Evolutionary conservation across 2,797 vertebrate species (phyloP).

Genomic region (Rhinella marina): DNA sequence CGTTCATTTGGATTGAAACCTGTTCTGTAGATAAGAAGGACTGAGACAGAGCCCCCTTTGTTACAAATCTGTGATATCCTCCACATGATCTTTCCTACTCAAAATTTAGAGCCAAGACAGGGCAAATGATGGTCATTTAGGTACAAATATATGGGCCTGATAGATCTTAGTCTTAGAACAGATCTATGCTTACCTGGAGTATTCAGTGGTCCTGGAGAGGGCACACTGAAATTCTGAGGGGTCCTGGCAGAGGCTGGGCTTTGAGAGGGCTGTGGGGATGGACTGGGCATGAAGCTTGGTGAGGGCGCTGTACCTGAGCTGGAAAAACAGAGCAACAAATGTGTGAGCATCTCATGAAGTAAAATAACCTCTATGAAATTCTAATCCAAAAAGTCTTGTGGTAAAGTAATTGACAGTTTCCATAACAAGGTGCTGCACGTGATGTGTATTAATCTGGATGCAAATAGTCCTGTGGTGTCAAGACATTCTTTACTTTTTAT

Average conservation of each 20-base stretch:
- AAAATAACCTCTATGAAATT: too few relatives aligned
- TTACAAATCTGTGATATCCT: neutral
- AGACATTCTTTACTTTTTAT: too few relatives aligned
- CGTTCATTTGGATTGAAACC: too few relatives aligned
- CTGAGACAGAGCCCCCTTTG: neutral
- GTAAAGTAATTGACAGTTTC: neutral
- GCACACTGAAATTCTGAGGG: conserved; percentile 91
- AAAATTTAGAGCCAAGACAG: neutral
- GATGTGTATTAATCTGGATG: neutral
- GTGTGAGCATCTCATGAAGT: neutral
- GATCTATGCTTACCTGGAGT: conserved; percentile 84
- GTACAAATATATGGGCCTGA: too few relatives aligned
- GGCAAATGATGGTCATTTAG: too few relatives aligned
- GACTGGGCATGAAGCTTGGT: conserved; percentile 95
- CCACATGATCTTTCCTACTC: too few relatives aligned
- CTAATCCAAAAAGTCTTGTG: neutral
- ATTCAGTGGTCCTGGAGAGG: conserved; percentile 90
- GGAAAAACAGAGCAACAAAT: conserved; percentile 54
- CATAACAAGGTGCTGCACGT: neutral
- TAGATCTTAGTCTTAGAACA: neutral
- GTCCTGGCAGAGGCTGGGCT: conserved; percentile 90
- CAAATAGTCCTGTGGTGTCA: too few relatives aligned
- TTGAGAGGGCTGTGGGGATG: conserved; percentile 93
- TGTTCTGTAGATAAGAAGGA: neutral
- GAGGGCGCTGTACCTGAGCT: conserved; percentile 94